Evolutionary conservation across 2,113 vertebrate species (phyloP).

Genomic region (Gyps fulvus): DNA sequence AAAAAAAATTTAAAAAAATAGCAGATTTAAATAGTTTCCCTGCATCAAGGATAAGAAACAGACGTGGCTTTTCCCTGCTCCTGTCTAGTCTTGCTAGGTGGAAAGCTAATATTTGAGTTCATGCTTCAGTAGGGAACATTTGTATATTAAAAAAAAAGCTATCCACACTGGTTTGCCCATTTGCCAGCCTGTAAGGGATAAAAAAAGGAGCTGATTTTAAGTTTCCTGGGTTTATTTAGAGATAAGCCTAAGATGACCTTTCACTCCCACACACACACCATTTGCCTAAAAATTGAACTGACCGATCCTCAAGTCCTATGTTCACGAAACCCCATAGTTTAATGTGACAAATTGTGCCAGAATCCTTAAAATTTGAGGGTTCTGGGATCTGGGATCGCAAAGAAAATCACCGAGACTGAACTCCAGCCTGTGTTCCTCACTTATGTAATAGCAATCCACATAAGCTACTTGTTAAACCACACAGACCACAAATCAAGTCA

Average conservation of each 20-base stretch:
- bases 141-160: constrained; percentile 48
- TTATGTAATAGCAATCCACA: not conserved
- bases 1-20: constrained; percentile 27
- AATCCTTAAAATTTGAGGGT: not conserved
- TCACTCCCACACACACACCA: constrained; percentile 33
- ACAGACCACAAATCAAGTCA: not conserved
- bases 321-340: not conserved
- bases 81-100: constrained; percentile 69
- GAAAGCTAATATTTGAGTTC: constrained; percentile 79
- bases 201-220: not conserved
- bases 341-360: not conserved
- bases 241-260: constrained; percentile 42
- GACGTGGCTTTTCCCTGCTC: constrained; percentile 63
- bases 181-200: not conserved
- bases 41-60: constrained; percentile 76
- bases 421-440: not conserved
- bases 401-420: not conserved
- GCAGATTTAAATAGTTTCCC: constrained; percentile 83
- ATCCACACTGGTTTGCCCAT: not conserved
- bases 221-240: constrained; percentile 49
- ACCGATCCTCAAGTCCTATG: not conserved
- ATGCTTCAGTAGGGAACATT: constrained; percentile 70
- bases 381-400: accelerated
- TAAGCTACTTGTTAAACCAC: not conserved
- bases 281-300: not conserved